These are phyloP conservation scores for Cosmopolites sordidus DNA, from an alignment of 2,888 invertebrate species.

Conservation along the genomic window DNA sequence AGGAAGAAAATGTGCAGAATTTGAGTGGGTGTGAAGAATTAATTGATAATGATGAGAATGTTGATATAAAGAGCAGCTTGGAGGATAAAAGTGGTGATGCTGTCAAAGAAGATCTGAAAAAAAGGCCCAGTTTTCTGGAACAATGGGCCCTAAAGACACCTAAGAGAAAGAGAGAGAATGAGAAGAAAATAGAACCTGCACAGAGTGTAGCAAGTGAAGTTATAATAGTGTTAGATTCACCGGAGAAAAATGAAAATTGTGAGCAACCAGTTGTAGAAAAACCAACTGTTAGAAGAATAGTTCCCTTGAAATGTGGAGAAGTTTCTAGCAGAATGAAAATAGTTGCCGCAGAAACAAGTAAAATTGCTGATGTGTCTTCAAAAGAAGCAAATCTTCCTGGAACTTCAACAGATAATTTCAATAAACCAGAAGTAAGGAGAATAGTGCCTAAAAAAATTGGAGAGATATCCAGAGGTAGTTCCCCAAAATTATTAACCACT, in stretches of 20 bases:
- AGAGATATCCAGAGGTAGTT: neutral
- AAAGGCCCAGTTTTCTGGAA: slow-evolving; percentile 41
- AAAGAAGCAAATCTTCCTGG: no score
- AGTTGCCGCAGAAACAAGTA: neutral
- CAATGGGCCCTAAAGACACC: slow-evolving; percentile 41
- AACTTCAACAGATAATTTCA: no score
- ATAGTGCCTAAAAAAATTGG: slow-evolving; percentile 7
- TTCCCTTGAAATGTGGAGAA: neutral
- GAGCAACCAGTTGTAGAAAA: neutral
- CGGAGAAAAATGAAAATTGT: slow-evolving; percentile 15
- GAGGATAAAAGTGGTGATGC: slow-evolving; percentile 11
- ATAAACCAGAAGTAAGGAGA: slow-evolving; percentile 18
- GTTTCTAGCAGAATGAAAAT: neutral
- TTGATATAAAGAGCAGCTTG: slow-evolving; percentile 30
- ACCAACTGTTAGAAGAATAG: neutral
- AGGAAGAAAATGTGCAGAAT: slow-evolving; percentile 37
- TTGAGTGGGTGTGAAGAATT: slow-evolving; percentile 36
- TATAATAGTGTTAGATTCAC: slow-evolving; percentile 15
- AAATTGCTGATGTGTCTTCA: neutral
- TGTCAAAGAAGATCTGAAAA: slow-evolving; percentile 31
- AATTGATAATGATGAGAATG: slow-evolving; percentile 32
- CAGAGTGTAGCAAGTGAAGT: slow-evolving; percentile 8
- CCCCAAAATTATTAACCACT: neutral
- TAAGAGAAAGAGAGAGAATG: slow-evolving; percentile 18
- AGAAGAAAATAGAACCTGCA: slow-evolving; percentile 1